Percentiles rank a stretch among this genome's conserved stretches.
Evolutionary conservation across 2,888 invertebrate species (phyloP).

Genomic region (Meiosimyza decipiens): DNA sequence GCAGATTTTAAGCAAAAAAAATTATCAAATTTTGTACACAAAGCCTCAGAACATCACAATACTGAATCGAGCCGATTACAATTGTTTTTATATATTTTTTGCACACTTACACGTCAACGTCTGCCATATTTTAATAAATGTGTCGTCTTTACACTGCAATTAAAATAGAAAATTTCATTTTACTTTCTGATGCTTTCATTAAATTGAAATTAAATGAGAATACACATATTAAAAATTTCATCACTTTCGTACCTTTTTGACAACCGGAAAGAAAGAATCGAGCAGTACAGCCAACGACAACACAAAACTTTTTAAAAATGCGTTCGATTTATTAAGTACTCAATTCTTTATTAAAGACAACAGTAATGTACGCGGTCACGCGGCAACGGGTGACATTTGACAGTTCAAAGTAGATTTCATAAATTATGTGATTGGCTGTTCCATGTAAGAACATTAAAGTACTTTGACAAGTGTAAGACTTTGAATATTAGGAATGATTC

Average conservation of each 20-base stretch:
- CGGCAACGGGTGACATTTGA: too few species aligned
- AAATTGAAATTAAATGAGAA: constrained; percentile 47
- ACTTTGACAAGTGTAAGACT: too few species aligned
- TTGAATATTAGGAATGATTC: too few species aligned
- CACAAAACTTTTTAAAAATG: too few species aligned
- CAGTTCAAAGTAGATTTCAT: too few species aligned
- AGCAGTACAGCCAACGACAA: constrained; percentile 35
- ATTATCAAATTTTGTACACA: neutral
- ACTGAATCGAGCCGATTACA: neutral
- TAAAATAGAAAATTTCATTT: constrained; percentile 47
- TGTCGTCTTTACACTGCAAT: constrained; percentile 61
- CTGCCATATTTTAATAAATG: constrained; percentile 75
- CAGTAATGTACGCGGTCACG: too few species aligned
- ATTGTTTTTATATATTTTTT: neutral
- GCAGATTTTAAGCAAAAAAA: too few species aligned
- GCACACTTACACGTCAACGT: constrained; percentile 83
- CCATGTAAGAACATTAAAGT: too few species aligned
- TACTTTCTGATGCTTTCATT: constrained; percentile 53
- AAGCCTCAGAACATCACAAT: neutral
- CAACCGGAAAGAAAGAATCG: constrained; percentile 66
- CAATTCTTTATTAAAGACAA: neutral
- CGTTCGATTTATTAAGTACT: neutral
- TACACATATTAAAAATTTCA: constrained; percentile 40
- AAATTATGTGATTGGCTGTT: too few species aligned
- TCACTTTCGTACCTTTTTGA: constrained; percentile 63